phyloP scores from a whole-genome alignment of 2,113 vertebrate species.

The Tauraco erythrolophus region DNA sequence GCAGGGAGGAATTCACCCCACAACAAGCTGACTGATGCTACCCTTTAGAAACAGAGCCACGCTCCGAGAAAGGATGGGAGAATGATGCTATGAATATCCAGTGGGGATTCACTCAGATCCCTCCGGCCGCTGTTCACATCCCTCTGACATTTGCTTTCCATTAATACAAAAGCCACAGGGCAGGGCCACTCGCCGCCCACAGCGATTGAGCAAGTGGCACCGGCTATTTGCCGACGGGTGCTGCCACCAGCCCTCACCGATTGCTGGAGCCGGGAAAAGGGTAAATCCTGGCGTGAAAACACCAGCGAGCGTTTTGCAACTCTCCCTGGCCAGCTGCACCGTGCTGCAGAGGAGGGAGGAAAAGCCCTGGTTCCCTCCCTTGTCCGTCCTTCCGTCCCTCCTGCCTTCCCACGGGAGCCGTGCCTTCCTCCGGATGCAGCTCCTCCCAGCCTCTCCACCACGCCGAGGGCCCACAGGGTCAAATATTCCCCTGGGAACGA shows the following conservation, averaged over 20 bases:
- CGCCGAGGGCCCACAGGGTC: not conserved
- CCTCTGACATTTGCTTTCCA: not conserved
- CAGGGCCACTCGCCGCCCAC: not conserved
- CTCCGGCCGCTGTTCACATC: not conserved
- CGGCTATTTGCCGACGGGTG: not conserved
- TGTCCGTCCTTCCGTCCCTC: conserved; percentile 58
- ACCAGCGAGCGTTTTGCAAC: not conserved
- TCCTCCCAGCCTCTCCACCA: not conserved
- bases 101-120: not conserved
- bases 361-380: conserved; percentile 1
- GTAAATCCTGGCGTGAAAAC: not conserved
- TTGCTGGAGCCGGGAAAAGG: not conserved
- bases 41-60: not conserved
- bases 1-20: not conserved
- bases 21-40: fast-evolving
- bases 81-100: not conserved
- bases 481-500: not conserved
- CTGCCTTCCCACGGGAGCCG: conserved; percentile 55
- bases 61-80: fast-evolving
- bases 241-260: fast-evolving
- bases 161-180: not conserved
- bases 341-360: not conserved
- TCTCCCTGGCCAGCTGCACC: not conserved
- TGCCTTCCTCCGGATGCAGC: conserved; percentile 48
- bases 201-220: not conserved